Evolutionary conservation across 2,888 invertebrate genomes (phyloP), one percentile per base, ranked within the genome.

Genomic region (Scrobipalpa costella): DNA sequence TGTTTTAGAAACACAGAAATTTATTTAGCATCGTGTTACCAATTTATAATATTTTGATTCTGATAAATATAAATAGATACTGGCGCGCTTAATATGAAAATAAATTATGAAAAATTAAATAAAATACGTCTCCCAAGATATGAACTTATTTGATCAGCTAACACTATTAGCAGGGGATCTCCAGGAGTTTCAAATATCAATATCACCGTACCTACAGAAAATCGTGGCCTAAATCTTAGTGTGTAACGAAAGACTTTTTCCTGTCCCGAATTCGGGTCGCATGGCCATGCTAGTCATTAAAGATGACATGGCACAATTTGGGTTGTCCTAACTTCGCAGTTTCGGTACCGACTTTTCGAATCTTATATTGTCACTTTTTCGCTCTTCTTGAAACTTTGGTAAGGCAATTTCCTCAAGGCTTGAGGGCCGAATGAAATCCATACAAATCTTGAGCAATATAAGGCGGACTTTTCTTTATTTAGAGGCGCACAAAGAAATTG

Each of bases 291-390:
- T 36, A 36, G 57, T 59, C 59, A 59, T 44, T 59, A 59, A 15
- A 61, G 50, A 61, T 61, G 61, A 61, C 52, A 61, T 52, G 52
- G 34, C 60, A 60, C 44, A 36, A 21, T 34, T 38, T 52, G 49
- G 34, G 61, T 61, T 49, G 52, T 15, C n/a, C 55, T 34, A 55
- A 55, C 55, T 55, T 55, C 34, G 19, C 33, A 55, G 55, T 7
- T 27, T 34, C 7, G 34, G 19, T 21, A 61, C 61, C 13, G 40
- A 38, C 38, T 61, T 52, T 38, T 19, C 34, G 38, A 57, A 57
- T 57, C 38, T 57, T 57, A 57, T 55, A 55, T 34, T 34, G 55
- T 57, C 57, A 57, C 38, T 57, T 57, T 57, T 38, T 57, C 7
- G 34, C 13, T 2, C 34, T 33, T 15, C 55, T 33, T 55, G 34